Base-by-base conservation (phyloP, 2,888 invertebrate genomes). In the Sinotaia quadrata region DNA sequence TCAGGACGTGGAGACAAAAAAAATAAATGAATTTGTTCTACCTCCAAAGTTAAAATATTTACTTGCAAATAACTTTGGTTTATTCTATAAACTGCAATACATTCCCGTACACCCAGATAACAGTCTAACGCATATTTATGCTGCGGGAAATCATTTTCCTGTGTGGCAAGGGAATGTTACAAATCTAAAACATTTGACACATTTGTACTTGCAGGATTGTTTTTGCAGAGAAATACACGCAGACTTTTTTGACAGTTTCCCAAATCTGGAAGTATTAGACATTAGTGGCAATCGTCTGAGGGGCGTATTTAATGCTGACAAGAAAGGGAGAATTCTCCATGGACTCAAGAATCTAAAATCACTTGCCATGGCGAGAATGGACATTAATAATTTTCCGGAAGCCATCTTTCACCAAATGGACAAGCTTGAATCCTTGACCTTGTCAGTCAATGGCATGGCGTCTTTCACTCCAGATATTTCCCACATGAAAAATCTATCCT, bases 401-500 rank as follows among this genome's bases (percentile, higher is more conserved):
- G 3, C 10, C 7, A 51, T 37, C 18, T 61, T 72, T 33, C 15
- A 15, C 18, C 18, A 57, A 4, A 7, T 66, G 33, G 33, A 29
- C 5, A 59, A 69, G 15, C 29, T 72, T 18, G 47, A 69, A 49
- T 31, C n/a, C 7, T 47, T 72, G 12, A 44, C 52, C n/a, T 36
- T 72, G 2, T 36, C 58, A n/a, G 52, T 33, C 3, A 72, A 72
- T 24, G 52, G 69, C 3, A 34, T 72, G 24, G 57, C 51, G 8
- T 37, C 37, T 5, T 41, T 67, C 18, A 47, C 51, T 12, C 47
- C 63, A 29, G 47, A 2, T 1, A 34, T 70, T n/a, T 10, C 36
- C 10, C 63, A 68, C 41, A 70, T 73, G 73, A 56, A 51, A 21
- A 68, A 60, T 1, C 51, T 73, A 21, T n/a, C 18, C 3, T 31